Percentiles rank a stretch among this genome's conserved stretches.
Evolutionary conservation across 1,140 invertebrate species (phyloP).

Genomic region (Drosophila parvula): DNA sequence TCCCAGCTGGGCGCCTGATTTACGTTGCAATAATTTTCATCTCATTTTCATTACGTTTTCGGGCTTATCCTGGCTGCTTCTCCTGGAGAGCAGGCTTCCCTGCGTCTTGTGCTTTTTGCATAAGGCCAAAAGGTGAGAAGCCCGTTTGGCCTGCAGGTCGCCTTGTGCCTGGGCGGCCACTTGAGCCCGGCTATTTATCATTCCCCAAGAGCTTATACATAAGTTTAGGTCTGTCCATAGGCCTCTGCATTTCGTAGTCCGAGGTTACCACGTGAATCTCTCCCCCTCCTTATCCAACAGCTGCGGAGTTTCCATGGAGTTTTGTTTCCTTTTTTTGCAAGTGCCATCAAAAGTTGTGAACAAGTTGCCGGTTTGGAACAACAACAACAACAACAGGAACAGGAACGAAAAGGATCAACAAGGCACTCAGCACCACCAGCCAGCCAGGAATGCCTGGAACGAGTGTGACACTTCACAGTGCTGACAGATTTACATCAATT

Average conservation of each 20-base stretch:
- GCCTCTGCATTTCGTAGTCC: constrained; percentile 36
- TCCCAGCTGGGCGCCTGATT: constrained; percentile 76
- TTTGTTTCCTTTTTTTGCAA: constrained; percentile 32
- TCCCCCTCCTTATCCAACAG: constrained; percentile 10
- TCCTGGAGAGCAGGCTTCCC: constrained; percentile 16
- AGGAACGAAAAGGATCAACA: constrained; percentile 62
- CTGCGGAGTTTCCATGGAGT: constrained; percentile 58
- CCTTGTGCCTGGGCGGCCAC: constrained; percentile 33
- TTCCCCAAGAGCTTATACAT: constrained; percentile 59
- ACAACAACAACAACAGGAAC: constrained; percentile 34
- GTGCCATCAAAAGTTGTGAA: constrained; percentile 64
- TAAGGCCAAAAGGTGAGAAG: constrained; percentile 58
- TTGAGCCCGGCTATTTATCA: constrained; percentile 75
- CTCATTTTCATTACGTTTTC: constrained; percentile 78
- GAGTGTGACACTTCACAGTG: constrained; percentile 67
- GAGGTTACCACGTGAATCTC: constrained; percentile 12
- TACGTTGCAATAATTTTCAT: constrained; percentile 82
- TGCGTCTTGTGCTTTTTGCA: constrained; percentile 23
- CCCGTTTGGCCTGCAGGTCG: constrained; percentile 47
- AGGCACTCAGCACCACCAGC: constrained; percentile 57
- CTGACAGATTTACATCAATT: constrained; percentile 78
- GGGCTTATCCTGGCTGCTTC: constrained; percentile 45
- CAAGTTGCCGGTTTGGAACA: constrained; percentile 61
- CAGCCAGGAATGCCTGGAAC: constrained; percentile 29
- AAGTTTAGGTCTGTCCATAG: constrained; percentile 45